Percentiles rank a stretch among this genome's conserved stretches.
Evolutionary conservation across 2,797 vertebrate genomes (phyloP).

Genomic region (Gymnodraco acuticeps): DNA sequence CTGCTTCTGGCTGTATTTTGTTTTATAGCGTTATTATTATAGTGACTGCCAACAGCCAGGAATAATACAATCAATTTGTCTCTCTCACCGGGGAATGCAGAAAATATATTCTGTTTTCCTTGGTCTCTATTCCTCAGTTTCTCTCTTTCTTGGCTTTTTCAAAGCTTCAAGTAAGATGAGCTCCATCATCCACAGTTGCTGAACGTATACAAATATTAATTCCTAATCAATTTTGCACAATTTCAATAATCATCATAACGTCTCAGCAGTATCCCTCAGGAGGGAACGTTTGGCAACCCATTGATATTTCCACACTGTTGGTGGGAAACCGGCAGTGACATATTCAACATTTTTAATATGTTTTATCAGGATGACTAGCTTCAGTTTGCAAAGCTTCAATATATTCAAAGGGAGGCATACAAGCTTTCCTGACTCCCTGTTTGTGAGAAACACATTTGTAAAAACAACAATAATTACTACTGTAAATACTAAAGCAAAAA

Average conservation of each 20-base stretch:
- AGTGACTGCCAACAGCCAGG: slow-evolving; percentile 68
- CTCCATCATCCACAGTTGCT: slow-evolving; percentile 42
- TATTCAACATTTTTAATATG: slow-evolving; percentile 33
- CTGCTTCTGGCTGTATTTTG: slow-evolving; percentile 67
- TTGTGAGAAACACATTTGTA: slow-evolving; percentile 13
- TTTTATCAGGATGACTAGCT: slow-evolving; percentile 54
- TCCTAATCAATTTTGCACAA: slow-evolving; percentile 69
- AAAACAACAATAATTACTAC: slow-evolving; percentile 35
- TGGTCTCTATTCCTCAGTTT: slow-evolving; percentile 9
- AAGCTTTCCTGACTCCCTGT: slow-evolving; percentile 13
- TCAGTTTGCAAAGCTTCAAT: slow-evolving; percentile 37
- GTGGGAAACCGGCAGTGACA: slow-evolving; percentile 26
- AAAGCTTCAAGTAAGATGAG: slow-evolving; percentile 46
- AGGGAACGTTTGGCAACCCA: slow-evolving; percentile 45
- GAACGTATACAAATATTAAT: slow-evolving; percentile 45
- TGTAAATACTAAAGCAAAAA: slow-evolving; percentile 23
- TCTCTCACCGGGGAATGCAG: slow-evolving; percentile 52
- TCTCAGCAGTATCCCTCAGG: slow-evolving; percentile 55
- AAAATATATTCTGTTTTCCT: slow-evolving; percentile 29
- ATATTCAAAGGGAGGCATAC: slow-evolving; percentile 26
- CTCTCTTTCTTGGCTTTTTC: slow-evolving; percentile 14
- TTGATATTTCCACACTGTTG: slow-evolving; percentile 32
- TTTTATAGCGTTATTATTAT: slow-evolving; percentile 74
- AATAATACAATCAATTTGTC: slow-evolving; percentile 79
- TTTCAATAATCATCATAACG: slow-evolving; percentile 52